Evolutionary conservation across 2,888 invertebrate species (phyloP).

Genomic region (Sminthurides aquaticus): DNA sequence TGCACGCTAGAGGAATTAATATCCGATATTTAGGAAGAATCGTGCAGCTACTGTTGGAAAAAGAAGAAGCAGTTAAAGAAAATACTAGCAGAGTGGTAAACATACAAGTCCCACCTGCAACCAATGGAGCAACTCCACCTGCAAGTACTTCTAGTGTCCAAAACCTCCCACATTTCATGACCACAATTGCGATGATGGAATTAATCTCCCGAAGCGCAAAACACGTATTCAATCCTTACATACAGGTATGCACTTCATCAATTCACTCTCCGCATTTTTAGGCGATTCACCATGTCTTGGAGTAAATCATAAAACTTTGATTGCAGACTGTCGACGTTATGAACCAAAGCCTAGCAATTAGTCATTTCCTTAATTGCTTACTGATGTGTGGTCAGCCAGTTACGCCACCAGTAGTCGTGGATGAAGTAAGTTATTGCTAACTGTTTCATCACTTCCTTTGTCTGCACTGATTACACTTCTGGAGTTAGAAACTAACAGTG

Average conservation of each 20-base stretch:
- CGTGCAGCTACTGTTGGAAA: slow-evolving; percentile 37
- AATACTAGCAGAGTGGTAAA: slow-evolving; percentile 22
- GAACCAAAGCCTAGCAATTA: slow-evolving; percentile 80
- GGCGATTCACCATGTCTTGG: not conserved
- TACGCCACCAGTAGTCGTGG: slow-evolving; percentile 59
- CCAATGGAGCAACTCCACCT: slow-evolving; percentile 10
- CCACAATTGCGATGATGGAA: slow-evolving; percentile 85
- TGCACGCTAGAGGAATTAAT: slow-evolving; percentile 94
- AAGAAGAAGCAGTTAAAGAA: slow-evolving; percentile 33
- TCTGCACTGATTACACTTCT: slow-evolving; percentile 12
- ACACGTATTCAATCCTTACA: slow-evolving; percentile 82
- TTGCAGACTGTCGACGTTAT: slow-evolving; percentile 73
- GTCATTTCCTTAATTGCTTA: slow-evolving; percentile 94
- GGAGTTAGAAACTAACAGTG: no score
- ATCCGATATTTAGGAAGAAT: slow-evolving; percentile 80
- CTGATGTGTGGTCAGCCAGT: slow-evolving; percentile 68
- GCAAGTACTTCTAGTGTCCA: slow-evolving; percentile 21
- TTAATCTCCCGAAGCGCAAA: slow-evolving; percentile 82
- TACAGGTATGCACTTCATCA: slow-evolving; percentile 58
- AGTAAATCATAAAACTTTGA: not conserved
- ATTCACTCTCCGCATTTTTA: not conserved
- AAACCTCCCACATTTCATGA: slow-evolving; percentile 57
- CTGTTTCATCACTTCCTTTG: no score
- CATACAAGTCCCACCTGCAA: no score
- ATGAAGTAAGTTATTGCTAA: slow-evolving; percentile 56